Percentiles rank a stretch among this genome's conserved stretches.
These are phyloP conservation scores for Lomographa bimaculata DNA, from an alignment of 2,888 invertebrate species.

Conservation along the genomic window DNA sequence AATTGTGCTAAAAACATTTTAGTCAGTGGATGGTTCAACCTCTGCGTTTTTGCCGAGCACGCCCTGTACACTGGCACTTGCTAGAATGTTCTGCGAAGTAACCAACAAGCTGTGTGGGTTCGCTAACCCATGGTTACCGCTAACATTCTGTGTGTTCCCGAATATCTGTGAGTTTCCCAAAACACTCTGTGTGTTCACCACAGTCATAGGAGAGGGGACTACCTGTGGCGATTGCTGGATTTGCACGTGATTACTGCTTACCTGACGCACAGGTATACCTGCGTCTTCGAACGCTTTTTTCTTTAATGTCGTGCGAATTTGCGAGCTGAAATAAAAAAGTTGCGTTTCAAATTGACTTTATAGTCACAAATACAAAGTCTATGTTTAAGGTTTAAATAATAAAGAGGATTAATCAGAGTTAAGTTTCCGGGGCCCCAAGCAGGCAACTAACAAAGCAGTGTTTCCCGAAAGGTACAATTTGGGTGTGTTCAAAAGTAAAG, in stretches of 20 bases:
- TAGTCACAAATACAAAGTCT: too few relatives aligned
- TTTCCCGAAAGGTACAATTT: too few relatives aligned
- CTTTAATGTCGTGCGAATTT: slow-evolving; percentile 92
- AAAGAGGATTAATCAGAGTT: too few relatives aligned
- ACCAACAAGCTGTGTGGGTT: slow-evolving; percentile 14
- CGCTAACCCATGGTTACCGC: slow-evolving; percentile 4
- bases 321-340: slow-evolving; percentile 86
- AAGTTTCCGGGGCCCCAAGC: too few relatives aligned
- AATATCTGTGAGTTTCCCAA: slow-evolving; percentile 40
- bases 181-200: slow-evolving; percentile 56
- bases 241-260: slow-evolving; percentile 77
- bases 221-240: slow-evolving; percentile 58
- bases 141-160: slow-evolving; percentile 52
- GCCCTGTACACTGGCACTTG: slow-evolving; percentile 48
- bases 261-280: slow-evolving; percentile 89
- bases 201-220: slow-evolving; percentile 54
- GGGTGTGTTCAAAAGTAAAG: too few relatives aligned
- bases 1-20: slow-evolving; percentile 38
- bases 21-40: slow-evolving; percentile 78
- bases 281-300: slow-evolving; percentile 95
- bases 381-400: too few relatives aligned
- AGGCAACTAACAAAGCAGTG: too few relatives aligned
- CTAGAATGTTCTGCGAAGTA: slow-evolving; percentile 21
- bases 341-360: too few relatives aligned
- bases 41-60: slow-evolving; percentile 81